Base-by-base conservation (phyloP, 2,797 vertebrate genomes). In the Tinamus major region DNA sequence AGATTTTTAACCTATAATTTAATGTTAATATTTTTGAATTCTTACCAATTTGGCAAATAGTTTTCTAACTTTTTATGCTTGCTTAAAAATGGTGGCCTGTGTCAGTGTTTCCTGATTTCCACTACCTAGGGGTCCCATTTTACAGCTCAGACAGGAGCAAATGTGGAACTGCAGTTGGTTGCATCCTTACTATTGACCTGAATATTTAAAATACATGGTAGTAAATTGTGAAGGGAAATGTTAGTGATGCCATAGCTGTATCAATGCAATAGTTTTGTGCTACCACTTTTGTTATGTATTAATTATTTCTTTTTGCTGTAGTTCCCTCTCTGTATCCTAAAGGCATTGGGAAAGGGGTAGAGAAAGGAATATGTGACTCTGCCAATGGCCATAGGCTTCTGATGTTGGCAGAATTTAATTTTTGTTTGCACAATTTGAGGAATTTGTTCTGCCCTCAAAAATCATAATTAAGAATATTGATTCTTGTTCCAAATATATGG, bases 281-380 rank as follows among this genome's bases (percentile, higher is more conserved):
- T 3, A 9, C 78, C n/a, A 63, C 31, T 90, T 79, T 17, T 41
- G 3, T 72, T 79, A 23, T 4, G 7, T 87, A 27, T 41, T 68
- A 69, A 11, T 70, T 74, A n/a, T 35, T 86, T 78, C 10, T 71
- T 79, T 83, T 64, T 81, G 0, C 42, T 94, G 65, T 85, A 35
- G 26, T 89, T 81, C 17, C 9, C 4, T 26, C 29, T 85, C 89
- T 65, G 23, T 31, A 7, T 79, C 8, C 18, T 41, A 48, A 72
- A 24, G 9, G 18, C 55, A 19, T n/a, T 56, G 29, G 31, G 5
- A 31, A 31, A 6, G 9, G 17, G 31, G 27, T 53, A 58, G 41
- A 49, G 72, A 78, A 78, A n/a, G 49, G 0, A 59, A 63, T 39
- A 29, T 77, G 59, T 4, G 1, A 8, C 21, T 87, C 42, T 93